phyloP scores from a whole-genome alignment of 2,113 vertebrate species.

The Arenaria interpres region DNA sequence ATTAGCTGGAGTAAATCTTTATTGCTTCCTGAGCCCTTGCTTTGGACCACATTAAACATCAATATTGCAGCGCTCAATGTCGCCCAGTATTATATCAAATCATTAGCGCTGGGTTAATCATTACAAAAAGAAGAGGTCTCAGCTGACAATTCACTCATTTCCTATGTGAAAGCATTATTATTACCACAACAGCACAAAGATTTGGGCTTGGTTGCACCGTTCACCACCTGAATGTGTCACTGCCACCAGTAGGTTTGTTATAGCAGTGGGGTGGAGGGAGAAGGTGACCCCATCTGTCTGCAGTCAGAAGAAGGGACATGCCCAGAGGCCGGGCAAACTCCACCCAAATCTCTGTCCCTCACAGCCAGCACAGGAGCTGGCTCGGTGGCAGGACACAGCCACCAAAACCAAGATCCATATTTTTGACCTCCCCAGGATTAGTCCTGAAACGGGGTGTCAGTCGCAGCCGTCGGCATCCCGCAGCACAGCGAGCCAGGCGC shows the following conservation, averaged over 20 bases:
- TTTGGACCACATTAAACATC: conserved; percentile 10
- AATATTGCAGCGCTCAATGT: not conserved
- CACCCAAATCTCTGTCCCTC: not conserved
- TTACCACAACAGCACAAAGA: not conserved
- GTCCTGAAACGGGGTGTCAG: not conserved
- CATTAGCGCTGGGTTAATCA: conserved; percentile 32
- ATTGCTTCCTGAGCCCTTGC: conserved; percentile 2
- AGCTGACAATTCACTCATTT: conserved; percentile 12
- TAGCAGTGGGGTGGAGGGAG: not conserved
- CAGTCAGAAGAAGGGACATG: not conserved
- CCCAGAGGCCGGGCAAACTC: not conserved
- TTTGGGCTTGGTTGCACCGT: accelerated
- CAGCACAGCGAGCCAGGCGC: not conserved
- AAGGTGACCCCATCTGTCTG: not conserved
- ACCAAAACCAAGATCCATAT: accelerated
- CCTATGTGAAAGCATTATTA: not conserved
- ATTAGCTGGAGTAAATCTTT: not conserved
- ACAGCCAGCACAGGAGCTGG: not conserved
- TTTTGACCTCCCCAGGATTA: not conserved
- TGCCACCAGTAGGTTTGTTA: accelerated
- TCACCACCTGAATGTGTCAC: not conserved
- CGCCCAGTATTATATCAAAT: not conserved
- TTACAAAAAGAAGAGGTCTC: conserved; percentile 18
- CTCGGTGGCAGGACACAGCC: not conserved
- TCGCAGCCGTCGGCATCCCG: accelerated